Percentiles rank a stretch among this genome's conserved stretches.
Evolutionary conservation across 2,797 vertebrate species (phyloP).

Genomic region (Limosa lapponica): DNA sequence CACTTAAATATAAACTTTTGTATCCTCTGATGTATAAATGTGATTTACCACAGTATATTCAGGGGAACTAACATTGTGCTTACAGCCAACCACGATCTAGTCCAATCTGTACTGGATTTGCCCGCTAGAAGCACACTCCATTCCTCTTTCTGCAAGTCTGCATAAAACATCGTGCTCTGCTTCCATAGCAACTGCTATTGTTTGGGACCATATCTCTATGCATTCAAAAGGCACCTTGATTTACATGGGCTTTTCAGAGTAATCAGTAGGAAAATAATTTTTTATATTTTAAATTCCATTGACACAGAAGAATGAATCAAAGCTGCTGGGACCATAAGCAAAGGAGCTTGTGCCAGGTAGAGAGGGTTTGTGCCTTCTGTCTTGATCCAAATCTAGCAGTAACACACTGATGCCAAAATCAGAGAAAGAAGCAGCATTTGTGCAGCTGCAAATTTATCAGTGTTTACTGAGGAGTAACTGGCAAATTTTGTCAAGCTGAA

Average conservation of each 20-base stretch:
- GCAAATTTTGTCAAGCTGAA: not conserved
- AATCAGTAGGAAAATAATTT: not conserved
- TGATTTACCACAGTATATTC: conserved; percentile 30
- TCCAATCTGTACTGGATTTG: not conserved
- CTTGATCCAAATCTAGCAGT: not conserved
- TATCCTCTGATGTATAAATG: not conserved
- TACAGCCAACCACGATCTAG: not conserved
- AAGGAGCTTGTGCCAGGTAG: not conserved
- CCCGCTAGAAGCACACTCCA: not conserved
- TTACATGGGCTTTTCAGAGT: not conserved
- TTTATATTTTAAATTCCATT: not conserved
- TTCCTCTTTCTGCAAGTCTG: not conserved
- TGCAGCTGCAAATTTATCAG: not conserved
- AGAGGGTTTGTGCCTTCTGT: not conserved
- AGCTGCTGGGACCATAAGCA: not conserved
- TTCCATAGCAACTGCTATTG: conserved; percentile 50
- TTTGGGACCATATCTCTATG: not conserved
- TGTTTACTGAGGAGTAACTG: not conserved
- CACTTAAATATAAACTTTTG: conserved; percentile 53
- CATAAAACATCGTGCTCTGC: not conserved
- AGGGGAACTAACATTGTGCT: not conserved
- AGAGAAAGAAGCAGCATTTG: not conserved
- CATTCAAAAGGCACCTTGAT: conserved; percentile 37
- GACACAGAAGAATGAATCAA: conserved; percentile 1
- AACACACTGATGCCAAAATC: not conserved